Percentiles rank a stretch among this genome's conserved stretches.
phyloP scores from a whole-genome alignment of 2,113 vertebrate species.

The Seriola dumerili region DNA sequence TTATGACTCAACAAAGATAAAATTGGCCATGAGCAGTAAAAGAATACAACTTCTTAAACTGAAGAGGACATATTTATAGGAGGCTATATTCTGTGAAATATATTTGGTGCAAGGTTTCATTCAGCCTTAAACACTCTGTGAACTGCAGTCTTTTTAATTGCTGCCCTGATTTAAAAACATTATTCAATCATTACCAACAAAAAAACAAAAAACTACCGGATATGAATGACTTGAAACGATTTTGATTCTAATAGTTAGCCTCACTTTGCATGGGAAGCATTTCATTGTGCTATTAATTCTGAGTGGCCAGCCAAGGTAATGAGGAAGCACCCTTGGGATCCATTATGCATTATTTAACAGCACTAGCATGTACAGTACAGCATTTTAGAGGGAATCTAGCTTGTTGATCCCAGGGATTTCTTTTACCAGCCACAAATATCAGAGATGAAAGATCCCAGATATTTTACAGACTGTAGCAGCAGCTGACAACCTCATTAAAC shows the following conservation, averaged over 20 bases:
- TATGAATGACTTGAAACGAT: slow-evolving; percentile 4
- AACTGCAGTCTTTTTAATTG: slow-evolving; percentile 13
- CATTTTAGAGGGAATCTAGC: slow-evolving; percentile 21
- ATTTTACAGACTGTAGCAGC: slow-evolving; percentile 1
- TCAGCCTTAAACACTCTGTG: slow-evolving; percentile 7
- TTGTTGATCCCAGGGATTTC: background rate
- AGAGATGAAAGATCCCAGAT: background rate
- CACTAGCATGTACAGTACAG: slow-evolving; percentile 3
- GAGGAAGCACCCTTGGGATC: slow-evolving; percentile 41
- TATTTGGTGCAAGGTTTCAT: slow-evolving; percentile 5
- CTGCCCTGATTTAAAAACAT: slow-evolving; percentile 27
- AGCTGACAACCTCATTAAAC: slow-evolving; percentile 53
- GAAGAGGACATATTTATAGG: slow-evolving; percentile 26
- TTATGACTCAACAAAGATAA: slow-evolving; percentile 32
- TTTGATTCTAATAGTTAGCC: slow-evolving; percentile 38
- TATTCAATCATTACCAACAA: background rate
- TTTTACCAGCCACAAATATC: background rate
- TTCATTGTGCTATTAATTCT: slow-evolving; percentile 55
- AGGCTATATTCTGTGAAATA: slow-evolving; percentile 18
- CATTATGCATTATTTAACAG: slow-evolving; percentile 56
- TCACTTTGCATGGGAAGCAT: slow-evolving; percentile 37
- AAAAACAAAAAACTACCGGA: background rate
- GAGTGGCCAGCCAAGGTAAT: slow-evolving; percentile 34
- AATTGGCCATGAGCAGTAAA: slow-evolving; percentile 15
- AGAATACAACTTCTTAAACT: slow-evolving; percentile 19